These are phyloP conservation scores for Exocentrus adspersus DNA, from an alignment of 2,888 invertebrate genomes.

Conservation along the genomic window DNA sequence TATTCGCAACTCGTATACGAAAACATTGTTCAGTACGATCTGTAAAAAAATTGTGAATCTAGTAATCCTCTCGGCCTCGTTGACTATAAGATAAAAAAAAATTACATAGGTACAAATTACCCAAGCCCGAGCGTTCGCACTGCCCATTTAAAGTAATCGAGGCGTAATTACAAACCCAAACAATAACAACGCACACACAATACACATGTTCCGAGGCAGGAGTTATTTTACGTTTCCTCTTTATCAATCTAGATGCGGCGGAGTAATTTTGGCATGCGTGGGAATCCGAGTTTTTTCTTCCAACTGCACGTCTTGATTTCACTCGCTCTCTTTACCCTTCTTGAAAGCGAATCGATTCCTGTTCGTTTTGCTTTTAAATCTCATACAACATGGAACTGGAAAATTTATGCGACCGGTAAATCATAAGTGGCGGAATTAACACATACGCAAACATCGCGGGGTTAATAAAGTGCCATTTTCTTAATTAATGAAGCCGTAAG, in stretches of 20 bases:
- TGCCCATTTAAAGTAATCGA: constrained; percentile 14
- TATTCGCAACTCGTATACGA: no score
- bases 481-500: constrained; percentile 41
- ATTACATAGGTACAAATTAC: no score
- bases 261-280: constrained; percentile 51
- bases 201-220: constrained; percentile 47
- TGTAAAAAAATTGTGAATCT: not conserved
- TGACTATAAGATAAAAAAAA: no score
- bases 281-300: no score
- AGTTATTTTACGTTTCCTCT: constrained; percentile 50
- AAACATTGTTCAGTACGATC: no score
- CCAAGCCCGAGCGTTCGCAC: constrained; percentile 2
- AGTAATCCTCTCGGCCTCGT: not conserved
- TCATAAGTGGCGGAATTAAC: constrained; percentile 35
- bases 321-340: not conserved
- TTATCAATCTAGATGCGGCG: constrained; percentile 52
- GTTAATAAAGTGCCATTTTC: constrained; percentile 35
- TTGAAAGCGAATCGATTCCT: not conserved
- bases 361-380: no score
- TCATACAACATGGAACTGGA: constrained; percentile 25
- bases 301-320: no score
- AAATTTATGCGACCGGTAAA: constrained; percentile 24
- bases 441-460: constrained; percentile 34
- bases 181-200: constrained; percentile 30
- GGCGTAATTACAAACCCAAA: constrained; percentile 17